Conservation (phyloP, 2,888 invertebrate genomes). For the Standfussiana lucernea region DNA sequence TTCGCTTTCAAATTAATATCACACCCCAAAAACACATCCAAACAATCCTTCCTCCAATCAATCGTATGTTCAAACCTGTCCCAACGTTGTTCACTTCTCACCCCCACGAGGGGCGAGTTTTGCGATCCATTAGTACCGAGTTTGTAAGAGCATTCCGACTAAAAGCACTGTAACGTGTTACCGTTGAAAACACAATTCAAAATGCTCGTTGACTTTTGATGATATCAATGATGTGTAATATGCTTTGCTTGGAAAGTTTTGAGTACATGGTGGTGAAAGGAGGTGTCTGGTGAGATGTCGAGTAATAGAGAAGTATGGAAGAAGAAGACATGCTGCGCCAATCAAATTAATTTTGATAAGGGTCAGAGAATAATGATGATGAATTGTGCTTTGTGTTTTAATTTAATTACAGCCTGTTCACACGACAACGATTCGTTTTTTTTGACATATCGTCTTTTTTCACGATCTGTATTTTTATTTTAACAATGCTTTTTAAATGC, state of each 20-base stretch:
- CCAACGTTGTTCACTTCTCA: conserved; percentile 10
- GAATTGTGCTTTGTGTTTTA: neutral
- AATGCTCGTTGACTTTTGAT: conserved; percentile 58
- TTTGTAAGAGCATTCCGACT: conserved; percentile 55
- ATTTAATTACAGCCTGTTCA: too few species aligned
- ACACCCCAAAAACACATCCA: conserved; percentile 9
- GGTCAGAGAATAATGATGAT: too few species aligned
- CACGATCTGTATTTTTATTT: too few species aligned
- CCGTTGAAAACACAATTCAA: conserved; percentile 68
- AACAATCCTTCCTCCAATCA: conserved; percentile 27
- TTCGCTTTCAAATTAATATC: neutral
- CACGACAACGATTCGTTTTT: too few species aligned
- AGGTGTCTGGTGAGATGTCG: too few species aligned
- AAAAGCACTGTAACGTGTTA: conserved; percentile 63
- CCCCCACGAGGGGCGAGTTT: conserved; percentile 27
- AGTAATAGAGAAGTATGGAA: too few species aligned
- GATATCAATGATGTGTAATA: neutral
- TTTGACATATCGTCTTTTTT: too few species aligned
- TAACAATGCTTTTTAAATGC: too few species aligned
- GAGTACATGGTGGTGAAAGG: too few species aligned
- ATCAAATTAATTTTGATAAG: too few species aligned
- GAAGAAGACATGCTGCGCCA: too few species aligned
- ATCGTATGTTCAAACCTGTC: conserved; percentile 37
- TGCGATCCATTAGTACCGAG: conserved; percentile 62
- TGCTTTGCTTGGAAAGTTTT: too few species aligned